Conservation (phyloP, 2,797 vertebrate genomes). For the Momotus momota region DNA sequence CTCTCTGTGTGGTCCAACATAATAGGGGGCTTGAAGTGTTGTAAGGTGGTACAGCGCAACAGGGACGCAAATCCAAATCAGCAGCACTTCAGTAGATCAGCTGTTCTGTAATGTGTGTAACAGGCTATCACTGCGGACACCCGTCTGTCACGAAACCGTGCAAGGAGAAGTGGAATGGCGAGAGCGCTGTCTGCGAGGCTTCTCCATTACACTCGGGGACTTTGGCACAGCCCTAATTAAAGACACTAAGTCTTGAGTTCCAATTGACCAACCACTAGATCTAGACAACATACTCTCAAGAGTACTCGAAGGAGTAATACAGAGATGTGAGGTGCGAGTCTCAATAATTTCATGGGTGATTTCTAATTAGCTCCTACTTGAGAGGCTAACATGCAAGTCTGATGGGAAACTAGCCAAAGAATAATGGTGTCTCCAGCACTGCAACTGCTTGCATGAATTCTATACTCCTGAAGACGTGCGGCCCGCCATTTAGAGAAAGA, state of each 20-base stretch:
- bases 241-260: conserved; percentile 49
- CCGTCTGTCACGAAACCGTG: conserved; percentile 12
- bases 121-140: conserved; percentile 1
- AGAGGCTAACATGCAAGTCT: conserved; percentile 43
- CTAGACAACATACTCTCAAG: conserved; percentile 34
- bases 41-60: neutral
- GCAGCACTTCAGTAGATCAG: neutral
- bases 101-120: neutral
- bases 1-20: neutral
- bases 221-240: conserved; percentile 65
- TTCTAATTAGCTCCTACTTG: conserved; percentile 57
- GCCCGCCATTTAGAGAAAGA: neutral
- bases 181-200: conserved; percentile 21
- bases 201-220: conserved; percentile 38
- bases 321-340: conserved; percentile 22
- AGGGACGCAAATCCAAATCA: neutral
- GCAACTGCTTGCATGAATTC: neutral
- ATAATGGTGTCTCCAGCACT: neutral
- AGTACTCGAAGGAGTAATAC: conserved; percentile 42
- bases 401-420: conserved; percentile 1
- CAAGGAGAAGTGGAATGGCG: neutral
- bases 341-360: conserved; percentile 47
- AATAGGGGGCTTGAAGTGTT: neutral
- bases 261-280: conserved; percentile 60
- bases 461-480: neutral